phyloP scores from a whole-genome alignment of 2,113 vertebrate species.

The Catharus bicknelli region DNA sequence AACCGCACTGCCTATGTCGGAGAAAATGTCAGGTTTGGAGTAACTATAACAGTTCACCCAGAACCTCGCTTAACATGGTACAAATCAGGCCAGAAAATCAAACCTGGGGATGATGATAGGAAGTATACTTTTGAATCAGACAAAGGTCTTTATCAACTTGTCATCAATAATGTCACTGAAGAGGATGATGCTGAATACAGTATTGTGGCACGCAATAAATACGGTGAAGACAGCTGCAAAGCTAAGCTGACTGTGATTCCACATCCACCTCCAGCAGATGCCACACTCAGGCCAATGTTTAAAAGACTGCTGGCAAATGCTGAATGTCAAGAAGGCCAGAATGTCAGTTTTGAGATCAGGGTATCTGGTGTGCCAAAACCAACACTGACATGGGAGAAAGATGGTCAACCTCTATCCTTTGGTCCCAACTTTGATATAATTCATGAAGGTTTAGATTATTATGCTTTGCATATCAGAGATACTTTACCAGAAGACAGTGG shows the following conservation, averaged over 20 bases:
- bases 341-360: conserved; percentile 92
- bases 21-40: conserved; percentile 90
- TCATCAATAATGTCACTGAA: conserved; percentile 83
- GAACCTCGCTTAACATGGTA: conserved; percentile 95
- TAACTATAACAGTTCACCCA: conserved; percentile 97
- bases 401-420: conserved; percentile 88
- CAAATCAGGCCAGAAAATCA: conserved; percentile 95
- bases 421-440: conserved; percentile 92
- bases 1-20: conserved; percentile 90
- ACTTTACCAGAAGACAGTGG: conserved; percentile 94
- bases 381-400: conserved; percentile 93
- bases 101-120: conserved; percentile 88
- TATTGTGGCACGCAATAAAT: conserved; percentile 91
- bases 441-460: conserved; percentile 97
- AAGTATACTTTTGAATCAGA: conserved; percentile 94
- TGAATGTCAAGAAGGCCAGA: conserved; percentile 94
- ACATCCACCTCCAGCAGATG: conserved; percentile 88
- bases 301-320: conserved; percentile 95
- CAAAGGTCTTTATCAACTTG: conserved; percentile 93
- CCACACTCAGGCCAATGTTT: conserved; percentile 96
- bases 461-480: conserved; percentile 89
- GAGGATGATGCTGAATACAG: conserved; percentile 94
- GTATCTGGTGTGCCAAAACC: conserved; percentile 90
- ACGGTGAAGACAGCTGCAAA: conserved; percentile 95
- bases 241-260: conserved; percentile 89